Evolutionary conservation across 2,113 vertebrate genomes (phyloP).

Genomic region (Periophthalmus modestus): DNA sequence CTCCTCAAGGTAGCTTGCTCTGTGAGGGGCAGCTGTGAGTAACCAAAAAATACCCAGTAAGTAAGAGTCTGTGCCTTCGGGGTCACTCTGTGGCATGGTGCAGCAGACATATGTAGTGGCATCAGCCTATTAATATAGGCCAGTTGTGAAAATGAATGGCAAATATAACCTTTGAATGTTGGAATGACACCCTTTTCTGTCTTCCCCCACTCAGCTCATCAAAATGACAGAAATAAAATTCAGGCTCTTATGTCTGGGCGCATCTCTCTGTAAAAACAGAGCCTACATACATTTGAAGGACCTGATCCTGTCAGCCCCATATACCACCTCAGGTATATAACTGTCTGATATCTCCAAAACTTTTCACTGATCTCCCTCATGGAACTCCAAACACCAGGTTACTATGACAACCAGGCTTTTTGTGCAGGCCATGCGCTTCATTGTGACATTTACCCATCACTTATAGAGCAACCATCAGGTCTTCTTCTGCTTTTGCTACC

Average conservation of each 20-base stretch:
- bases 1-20: neutral
- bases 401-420: neutral
- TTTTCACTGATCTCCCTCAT: slow-evolving; percentile 5
- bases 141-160: no score
- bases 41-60: neutral
- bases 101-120: no score
- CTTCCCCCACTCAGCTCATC: neutral
- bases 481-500: neutral
- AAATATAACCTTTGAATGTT: neutral
- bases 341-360: slow-evolving; percentile 7
- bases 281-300: neutral
- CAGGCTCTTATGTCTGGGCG: neutral
- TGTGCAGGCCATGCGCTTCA: neutral
- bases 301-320: neutral
- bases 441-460: slow-evolving; percentile 19
- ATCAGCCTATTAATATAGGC: no score
- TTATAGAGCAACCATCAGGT: neutral
- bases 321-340: slow-evolving; percentile 2
- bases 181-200: neutral
- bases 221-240: neutral
- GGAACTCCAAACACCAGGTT: slow-evolving; percentile 4
- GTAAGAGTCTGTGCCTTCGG: no score
- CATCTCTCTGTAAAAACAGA: neutral
- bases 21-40: neutral
- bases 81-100: no score